phyloP scores from a whole-genome alignment of 2,113 vertebrate genomes.

The Gallinago media region DNA sequence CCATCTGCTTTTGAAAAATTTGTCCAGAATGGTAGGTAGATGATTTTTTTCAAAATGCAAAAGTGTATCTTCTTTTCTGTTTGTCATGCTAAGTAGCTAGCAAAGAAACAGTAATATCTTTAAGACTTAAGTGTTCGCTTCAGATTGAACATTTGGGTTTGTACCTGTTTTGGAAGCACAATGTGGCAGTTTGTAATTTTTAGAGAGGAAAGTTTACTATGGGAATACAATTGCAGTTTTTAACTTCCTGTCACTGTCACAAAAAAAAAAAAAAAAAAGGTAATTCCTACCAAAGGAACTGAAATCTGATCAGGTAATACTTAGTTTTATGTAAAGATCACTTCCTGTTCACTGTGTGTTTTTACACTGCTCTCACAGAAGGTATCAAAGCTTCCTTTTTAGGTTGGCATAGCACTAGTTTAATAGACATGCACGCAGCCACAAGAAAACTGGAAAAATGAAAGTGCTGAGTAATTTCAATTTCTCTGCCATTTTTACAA shows the following conservation, averaged over 20 bases:
- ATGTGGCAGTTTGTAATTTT: neutral
- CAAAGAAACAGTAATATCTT: neutral
- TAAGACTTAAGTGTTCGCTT: neutral
- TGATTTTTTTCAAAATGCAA: neutral
- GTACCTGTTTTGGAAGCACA: neutral
- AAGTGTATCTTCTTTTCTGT: neutral
- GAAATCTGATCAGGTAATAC: neutral
- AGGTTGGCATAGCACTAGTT: neutral
- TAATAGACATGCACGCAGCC: accelerated
- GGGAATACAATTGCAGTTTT: neutral
- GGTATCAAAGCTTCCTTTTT: neutral
- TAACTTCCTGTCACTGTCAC: neutral
- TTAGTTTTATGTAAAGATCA: neutral
- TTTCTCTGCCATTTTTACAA: neutral
- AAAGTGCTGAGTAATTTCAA: neutral
- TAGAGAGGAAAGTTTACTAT: neutral
- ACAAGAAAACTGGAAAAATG: neutral
- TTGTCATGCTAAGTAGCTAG: neutral
- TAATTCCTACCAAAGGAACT: neutral
- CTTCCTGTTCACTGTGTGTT: neutral
- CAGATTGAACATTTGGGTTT: neutral
- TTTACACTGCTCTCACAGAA: neutral
- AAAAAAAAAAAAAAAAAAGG: neutral
- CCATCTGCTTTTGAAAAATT: neutral
- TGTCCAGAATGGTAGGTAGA: neutral